Evolutionary conservation across 1,140 invertebrate species (phyloP).

Genomic region (Eulimnadia texana): DNA sequence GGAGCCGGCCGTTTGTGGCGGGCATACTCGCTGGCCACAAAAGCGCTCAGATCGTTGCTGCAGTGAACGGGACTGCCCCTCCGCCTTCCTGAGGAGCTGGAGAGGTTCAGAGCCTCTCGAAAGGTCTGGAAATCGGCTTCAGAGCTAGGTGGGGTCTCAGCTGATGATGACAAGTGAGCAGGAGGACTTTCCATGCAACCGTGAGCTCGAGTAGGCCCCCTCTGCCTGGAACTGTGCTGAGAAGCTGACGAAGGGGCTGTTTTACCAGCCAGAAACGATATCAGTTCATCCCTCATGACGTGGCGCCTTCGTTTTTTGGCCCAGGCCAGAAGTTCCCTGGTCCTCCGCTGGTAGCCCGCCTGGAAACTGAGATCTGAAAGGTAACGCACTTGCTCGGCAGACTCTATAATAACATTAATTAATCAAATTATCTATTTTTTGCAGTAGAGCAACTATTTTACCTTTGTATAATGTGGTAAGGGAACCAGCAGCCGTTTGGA

Average conservation of each 20-base stretch:
- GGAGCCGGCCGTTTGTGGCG: constrained; percentile 54
- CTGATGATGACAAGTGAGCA: constrained; percentile 19
- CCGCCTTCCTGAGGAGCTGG: too few species aligned
- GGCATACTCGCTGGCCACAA: constrained; percentile 59
- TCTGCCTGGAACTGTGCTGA: constrained; percentile 6
- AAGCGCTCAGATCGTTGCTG: constrained; percentile 50
- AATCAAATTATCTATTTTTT: constrained; percentile 6
- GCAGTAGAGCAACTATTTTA: too few species aligned
- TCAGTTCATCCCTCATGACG: constrained; percentile 57
- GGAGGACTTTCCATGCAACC: constrained; percentile 29
- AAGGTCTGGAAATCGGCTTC: constrained; percentile 54
- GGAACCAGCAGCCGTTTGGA: constrained; percentile 63
- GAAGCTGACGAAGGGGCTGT: constrained; percentile 37
- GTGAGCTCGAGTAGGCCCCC: background rate
- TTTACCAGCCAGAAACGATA: constrained; percentile 60
- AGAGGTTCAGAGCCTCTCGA: constrained; percentile 53
- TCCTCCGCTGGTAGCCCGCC: constrained; percentile 53
- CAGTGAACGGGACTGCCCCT: constrained; percentile 23
- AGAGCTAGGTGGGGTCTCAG: constrained; percentile 19
- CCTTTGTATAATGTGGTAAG: constrained; percentile 39
- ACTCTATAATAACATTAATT: constrained; percentile 38
- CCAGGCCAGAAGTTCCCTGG: constrained; percentile 61
- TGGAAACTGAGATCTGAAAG: constrained; percentile 53
- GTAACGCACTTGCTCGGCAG: constrained; percentile 49
- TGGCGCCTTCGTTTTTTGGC: constrained; percentile 51